These are phyloP conservation scores for Leptinotarsa peninsularis DNA, from an alignment of 2,888 invertebrate species.

Conservation along the genomic window DNA sequence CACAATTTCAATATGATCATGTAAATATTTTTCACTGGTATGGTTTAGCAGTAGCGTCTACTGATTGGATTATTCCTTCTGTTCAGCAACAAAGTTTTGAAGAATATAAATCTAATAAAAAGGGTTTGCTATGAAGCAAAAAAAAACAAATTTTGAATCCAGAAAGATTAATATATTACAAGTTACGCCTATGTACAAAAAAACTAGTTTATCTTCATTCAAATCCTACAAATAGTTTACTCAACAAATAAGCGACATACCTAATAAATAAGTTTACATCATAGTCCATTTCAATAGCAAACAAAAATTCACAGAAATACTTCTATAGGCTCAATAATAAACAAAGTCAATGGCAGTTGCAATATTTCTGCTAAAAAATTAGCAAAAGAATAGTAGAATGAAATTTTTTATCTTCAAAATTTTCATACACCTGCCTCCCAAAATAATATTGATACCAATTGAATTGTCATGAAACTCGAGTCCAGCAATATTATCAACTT, in stretches of 20 bases:
- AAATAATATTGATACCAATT: neutral
- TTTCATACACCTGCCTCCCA: conserved; percentile 16
- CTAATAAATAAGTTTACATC: neutral
- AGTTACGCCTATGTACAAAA: conserved; percentile 53
- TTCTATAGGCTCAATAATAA: neutral
- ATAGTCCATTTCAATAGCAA: neutral
- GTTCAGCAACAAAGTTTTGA: no score
- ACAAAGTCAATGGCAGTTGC: neutral
- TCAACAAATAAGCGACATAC: conserved; percentile 19
- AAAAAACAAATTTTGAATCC: conserved; percentile 38
- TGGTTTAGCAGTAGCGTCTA: no score
- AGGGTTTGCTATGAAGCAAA: no score
- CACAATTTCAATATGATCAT: no score
- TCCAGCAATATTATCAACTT: no score
- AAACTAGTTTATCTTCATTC: conserved; percentile 32
- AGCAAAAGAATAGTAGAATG: no score
- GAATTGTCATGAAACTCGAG: no score
- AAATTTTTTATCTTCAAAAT: conserved; percentile 1
- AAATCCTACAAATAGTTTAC: conserved; percentile 31
- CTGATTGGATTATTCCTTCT: no score
- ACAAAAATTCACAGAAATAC: neutral
- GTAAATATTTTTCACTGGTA: no score
- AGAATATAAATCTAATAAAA: no score
- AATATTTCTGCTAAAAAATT: neutral
- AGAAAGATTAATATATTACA: conserved; percentile 50